Evolutionary conservation across 2,113 vertebrate genomes (phyloP), one percentile per base, ranked within the genome.

Genomic region (Leiothrix lutea): DNA sequence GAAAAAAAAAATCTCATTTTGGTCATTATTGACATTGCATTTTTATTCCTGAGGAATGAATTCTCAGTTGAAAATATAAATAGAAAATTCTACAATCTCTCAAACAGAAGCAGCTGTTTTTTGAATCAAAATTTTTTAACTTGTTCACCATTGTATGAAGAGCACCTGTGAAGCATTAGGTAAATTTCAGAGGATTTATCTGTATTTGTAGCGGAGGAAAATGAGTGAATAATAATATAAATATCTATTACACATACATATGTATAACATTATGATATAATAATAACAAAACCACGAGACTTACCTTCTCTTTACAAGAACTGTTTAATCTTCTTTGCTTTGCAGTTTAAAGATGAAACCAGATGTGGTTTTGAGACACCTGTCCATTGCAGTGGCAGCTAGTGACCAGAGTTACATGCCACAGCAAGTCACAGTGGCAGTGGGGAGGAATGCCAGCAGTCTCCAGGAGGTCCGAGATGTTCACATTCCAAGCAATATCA

Each of bases 351-450:
- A 99, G 97, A 98, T 99, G 98, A 99, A 99, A 80, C 98, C 99
- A 33, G 99, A 99, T 42, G 98, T 99, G 60, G 98, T 99, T 67
- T 95, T 99, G 92, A 98, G 99, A 70, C 99, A 99, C 38, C 94
- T 99, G 84, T 99, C 99, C 71, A 99, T 99, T 28, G 99, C 99
- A 0, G 99, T 99, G 90, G 98, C 99, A 12, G 98, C 99, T 19
- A 99, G 97, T 4, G 99, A 99, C 98, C 99, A 99, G 98, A 99
- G 99, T 95, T 99, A 99, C 97, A 99, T 99, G 99, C 99, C 99
- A 22, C 99, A 99, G 98, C 98, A 99, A 86, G 99, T 99, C 28
- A 99, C 99, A 0, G 99, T 99, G 15, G 98, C 99, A 2, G 99
- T 99, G 85, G 99, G 99, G 17, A 99, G 99, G 94, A 99, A 95